Base-by-base conservation (phyloP, 2,888 invertebrate genomes). In the Polydesmus complanatus region DNA sequence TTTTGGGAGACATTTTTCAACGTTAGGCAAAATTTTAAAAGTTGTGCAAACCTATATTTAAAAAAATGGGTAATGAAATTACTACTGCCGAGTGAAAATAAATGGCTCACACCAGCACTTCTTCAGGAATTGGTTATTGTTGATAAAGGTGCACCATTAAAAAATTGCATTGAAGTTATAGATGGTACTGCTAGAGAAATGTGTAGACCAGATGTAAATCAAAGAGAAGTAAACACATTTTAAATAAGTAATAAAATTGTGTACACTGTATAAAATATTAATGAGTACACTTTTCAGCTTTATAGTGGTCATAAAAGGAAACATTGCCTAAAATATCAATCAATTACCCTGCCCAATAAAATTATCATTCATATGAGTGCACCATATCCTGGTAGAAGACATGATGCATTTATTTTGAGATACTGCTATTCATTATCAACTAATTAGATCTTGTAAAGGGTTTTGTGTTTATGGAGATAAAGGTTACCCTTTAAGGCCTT, bases 311-410 rank as follows among this genome's bases (percentile, higher is more conserved):
- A n/a, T n/a, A n/a, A n/a, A n/a, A n/a, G n/a, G n/a, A n/a, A n/a
- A 14, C 37, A 37, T 37, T 37, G 37, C 14, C 14, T 37, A 37
- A 37, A 37, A 37, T 37, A 8, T 37, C 37, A 37, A 14, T 8
- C 8, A 8, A 37, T 65, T 18, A 37, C 51, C n/a, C 14, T 60
- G 49, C 63, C 60, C 54, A 63, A 59, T 54, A 62, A 63, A 3
- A n/a, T 66, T 49, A 63, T 63, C 47, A 61, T 27, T 14, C 23
- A 65, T 27, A 47, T 64, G 22, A 37, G 19, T 62, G 64, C 57
- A 11, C 26, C 64, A 14, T 23, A 57, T 11, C 53, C 63, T 47
- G 64, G 64, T 19, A 25, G 49, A 21, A 48, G 61, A 19, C 64
- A 64, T 47, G 64, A 65, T 62, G 22, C 58, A n/a, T 25, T 22